Evolutionary conservation across 64 coral and sea anemone genomes (phyloP), one percentile per base, ranked within the genome.

Genomic region (Actinia tenebrosa): DNA sequence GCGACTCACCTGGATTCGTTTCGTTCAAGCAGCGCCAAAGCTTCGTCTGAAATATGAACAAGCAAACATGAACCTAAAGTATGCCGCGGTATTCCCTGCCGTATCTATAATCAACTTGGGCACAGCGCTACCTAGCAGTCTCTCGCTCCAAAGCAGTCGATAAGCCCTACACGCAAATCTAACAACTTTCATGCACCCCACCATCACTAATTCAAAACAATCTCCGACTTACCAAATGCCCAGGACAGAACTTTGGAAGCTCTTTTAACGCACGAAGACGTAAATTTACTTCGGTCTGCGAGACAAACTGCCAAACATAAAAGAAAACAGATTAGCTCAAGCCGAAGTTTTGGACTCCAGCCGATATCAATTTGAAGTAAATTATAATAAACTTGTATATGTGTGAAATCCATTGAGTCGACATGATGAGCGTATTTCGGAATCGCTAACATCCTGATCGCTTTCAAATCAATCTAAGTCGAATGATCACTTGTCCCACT

Each of bases 11-110:
- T 88, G 91, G 91, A 82, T 93, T 97, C 72, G 91, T 78, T 53
- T 25, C 71, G 78, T 97, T 97, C 80, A 97, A 80, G 82, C 94
- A 97, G 47, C 94, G 81, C 94, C 94, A 97, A 88, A 97, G 91
- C 44, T n/a, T 27, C 60, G 88, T 87, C 94, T 97, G 81, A 88
- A 97, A 93, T 58, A 60, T 81, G 83, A 88, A 84, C 60, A 88
- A 89, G 86, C 17, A 45, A 60, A 85, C 43, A 89, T 84, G 82
- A 88, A 89, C 52, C 45, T 82, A 77, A 77, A 92, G 80, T 82
- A 88, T 91, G 62, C 78, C 72, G 86, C 72, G 60, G 61, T 53
- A n/a, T 81, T 53, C 42, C 30, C 44, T 81, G 17, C 16, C 18
- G 37, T 69, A 69, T 69, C 64, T 69, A 75, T 42, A 42, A 81